phyloP scores from a whole-genome alignment of 1,140 invertebrate genomes.

The Sipha flava region DNA sequence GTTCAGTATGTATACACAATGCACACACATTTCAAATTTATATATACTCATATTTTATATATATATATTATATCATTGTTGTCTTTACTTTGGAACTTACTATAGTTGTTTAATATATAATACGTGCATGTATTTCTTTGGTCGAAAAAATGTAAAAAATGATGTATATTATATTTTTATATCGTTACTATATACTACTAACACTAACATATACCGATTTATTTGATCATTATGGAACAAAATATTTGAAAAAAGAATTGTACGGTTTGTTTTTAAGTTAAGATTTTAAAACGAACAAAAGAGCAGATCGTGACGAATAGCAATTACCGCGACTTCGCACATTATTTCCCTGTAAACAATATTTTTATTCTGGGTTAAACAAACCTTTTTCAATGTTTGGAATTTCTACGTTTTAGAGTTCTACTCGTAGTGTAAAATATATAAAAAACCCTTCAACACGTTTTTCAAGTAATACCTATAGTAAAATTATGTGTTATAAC shows the following conservation, averaged over 20 bases:
- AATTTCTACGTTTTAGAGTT: neutral
- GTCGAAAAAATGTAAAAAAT: too few relatives aligned
- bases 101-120: too few relatives aligned
- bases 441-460: neutral
- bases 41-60: too few relatives aligned
- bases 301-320: neutral
- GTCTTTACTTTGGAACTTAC: too few relatives aligned
- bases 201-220: too few relatives aligned
- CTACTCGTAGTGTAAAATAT: neutral
- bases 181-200: too few relatives aligned
- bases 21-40: neutral
- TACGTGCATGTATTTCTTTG: too few relatives aligned
- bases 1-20: neutral
- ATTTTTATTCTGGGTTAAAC: neutral
- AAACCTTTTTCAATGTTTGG: neutral
- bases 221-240: too few relatives aligned
- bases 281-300: neutral
- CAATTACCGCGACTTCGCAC: neutral
- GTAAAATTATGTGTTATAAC: neutral
- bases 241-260: neutral
- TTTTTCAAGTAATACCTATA: neutral
- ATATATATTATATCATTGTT: too few relatives aligned
- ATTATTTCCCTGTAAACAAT: neutral
- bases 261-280: neutral
- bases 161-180: too few relatives aligned